Conservation (phyloP, 2,113 vertebrate species). For the Anhinga rufa region DNA sequence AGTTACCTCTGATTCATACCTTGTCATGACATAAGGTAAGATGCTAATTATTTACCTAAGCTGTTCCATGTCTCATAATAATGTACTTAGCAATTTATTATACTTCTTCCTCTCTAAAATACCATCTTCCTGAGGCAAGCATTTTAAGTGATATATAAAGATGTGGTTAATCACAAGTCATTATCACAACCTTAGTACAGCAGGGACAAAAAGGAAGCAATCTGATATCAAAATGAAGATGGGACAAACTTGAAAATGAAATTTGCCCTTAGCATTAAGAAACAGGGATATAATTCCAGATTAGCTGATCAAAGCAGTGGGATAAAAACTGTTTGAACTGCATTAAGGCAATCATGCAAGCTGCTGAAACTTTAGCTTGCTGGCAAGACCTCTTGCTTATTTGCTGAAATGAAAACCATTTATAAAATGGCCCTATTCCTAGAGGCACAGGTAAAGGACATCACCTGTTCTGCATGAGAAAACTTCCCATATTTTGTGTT, state of each 20-base stretch:
- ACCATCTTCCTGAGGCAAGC: neutral
- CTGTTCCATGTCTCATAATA: neutral
- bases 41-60: neutral
- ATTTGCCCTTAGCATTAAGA: neutral
- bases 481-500: neutral
- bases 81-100: neutral
- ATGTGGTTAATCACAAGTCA: neutral
- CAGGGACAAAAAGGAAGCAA: neutral
- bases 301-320: neutral
- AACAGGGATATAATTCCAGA: neutral
- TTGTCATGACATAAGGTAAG: neutral
- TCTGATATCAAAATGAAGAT: neutral
- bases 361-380: neutral
- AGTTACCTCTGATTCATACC: neutral
- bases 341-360: neutral
- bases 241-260: neutral
- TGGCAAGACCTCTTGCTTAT: neutral
- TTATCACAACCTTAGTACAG: neutral
- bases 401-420: neutral
- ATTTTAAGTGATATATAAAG: neutral
- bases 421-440: neutral
- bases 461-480: neutral
- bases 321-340: neutral
- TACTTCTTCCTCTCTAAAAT: neutral
- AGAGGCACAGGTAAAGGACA: neutral